Conservation (phyloP, 2,888 invertebrate species). For the Eretmocerus hayati region DNA sequence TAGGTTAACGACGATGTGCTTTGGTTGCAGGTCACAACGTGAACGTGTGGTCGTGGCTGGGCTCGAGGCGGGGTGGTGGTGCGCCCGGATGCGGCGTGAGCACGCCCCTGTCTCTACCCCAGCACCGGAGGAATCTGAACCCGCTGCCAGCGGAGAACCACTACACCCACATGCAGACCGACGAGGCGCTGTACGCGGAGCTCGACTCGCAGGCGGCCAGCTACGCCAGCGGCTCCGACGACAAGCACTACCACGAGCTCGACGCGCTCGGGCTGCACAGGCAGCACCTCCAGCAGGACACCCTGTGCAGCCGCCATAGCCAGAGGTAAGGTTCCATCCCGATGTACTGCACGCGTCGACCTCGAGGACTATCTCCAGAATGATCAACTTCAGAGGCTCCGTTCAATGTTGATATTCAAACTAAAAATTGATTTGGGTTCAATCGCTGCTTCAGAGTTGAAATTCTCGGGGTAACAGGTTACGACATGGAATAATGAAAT, state of each 20-base stretch:
- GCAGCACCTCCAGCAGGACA: slow-evolving; percentile 33
- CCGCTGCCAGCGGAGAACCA: slow-evolving; percentile 61
- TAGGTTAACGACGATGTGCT: too few species aligned
- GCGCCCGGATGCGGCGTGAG: slow-evolving; percentile 40
- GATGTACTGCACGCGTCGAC: too few species aligned
- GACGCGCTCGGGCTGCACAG: slow-evolving; percentile 44
- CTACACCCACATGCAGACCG: slow-evolving; percentile 64
- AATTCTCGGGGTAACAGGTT: too few species aligned
- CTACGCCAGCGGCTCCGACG: slow-evolving; percentile 44
- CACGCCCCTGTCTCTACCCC: slow-evolving; percentile 42
- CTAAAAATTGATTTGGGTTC: too few species aligned
- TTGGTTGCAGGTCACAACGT: slow-evolving; percentile 45
- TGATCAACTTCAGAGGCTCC: too few species aligned
- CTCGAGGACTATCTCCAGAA: too few species aligned
- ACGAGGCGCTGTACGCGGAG: slow-evolving; percentile 65
- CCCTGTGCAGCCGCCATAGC: slow-evolving; percentile 39
- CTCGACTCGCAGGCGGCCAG: slow-evolving; percentile 55
- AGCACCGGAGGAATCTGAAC: slow-evolving; percentile 42
- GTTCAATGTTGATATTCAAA: too few species aligned
- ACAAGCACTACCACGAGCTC: slow-evolving; percentile 44
- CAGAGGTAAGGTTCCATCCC: slow-evolving; percentile 35
- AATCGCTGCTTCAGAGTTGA: too few species aligned
- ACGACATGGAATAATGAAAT: too few species aligned
- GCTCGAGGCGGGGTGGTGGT: slow-evolving; percentile 43
- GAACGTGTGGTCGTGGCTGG: slow-evolving; percentile 46